These are phyloP conservation scores for Hyposoter didymator DNA, from an alignment of 2,888 invertebrate genomes.

Conservation along the genomic window DNA sequence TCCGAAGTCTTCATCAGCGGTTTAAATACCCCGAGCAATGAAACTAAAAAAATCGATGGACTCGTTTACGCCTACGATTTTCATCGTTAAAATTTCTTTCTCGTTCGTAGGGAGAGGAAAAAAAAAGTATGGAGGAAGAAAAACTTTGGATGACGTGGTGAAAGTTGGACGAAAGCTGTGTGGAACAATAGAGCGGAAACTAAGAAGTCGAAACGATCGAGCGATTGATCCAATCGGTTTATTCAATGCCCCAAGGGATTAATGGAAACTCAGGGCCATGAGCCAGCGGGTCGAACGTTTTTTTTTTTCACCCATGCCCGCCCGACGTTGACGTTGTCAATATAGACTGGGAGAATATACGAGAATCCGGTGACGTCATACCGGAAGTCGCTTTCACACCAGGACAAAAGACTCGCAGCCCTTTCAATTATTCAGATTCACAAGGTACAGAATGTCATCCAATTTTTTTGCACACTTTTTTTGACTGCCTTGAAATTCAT, in stretches of 20 bases:
- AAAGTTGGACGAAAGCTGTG: constrained; percentile 35
- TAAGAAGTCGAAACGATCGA: constrained; percentile 63
- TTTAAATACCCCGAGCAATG: constrained; percentile 52
- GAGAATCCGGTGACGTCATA: constrained; percentile 61
- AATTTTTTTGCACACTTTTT: constrained; percentile 59
- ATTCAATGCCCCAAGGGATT: constrained; percentile 35
- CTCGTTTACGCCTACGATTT: constrained; percentile 53
- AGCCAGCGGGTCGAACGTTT: constrained; percentile 59
- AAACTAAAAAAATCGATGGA: constrained; percentile 30
- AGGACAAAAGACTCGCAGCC: constrained; percentile 70
- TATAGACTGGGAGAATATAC: constrained; percentile 56
- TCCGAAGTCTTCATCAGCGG: constrained; percentile 50
- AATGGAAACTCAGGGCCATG: constrained; percentile 48
- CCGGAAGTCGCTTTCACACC: constrained; percentile 62
- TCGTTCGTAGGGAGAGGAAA: neutral
- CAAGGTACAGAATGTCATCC: constrained; percentile 53
- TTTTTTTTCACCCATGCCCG: constrained; percentile 48
- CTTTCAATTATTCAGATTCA: constrained; percentile 73
- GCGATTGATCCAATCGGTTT: constrained; percentile 68
- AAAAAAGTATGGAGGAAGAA: constrained; percentile 16
- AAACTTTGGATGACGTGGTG: constrained; percentile 20
- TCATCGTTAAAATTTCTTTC: constrained; percentile 67
- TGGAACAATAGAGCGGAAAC: constrained; percentile 65
- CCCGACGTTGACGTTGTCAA: constrained; percentile 58
- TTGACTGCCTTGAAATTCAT: constrained; percentile 28